phyloP scores from a whole-genome alignment of 2,113 vertebrate genomes.

The Etheostoma cragini region DNA sequence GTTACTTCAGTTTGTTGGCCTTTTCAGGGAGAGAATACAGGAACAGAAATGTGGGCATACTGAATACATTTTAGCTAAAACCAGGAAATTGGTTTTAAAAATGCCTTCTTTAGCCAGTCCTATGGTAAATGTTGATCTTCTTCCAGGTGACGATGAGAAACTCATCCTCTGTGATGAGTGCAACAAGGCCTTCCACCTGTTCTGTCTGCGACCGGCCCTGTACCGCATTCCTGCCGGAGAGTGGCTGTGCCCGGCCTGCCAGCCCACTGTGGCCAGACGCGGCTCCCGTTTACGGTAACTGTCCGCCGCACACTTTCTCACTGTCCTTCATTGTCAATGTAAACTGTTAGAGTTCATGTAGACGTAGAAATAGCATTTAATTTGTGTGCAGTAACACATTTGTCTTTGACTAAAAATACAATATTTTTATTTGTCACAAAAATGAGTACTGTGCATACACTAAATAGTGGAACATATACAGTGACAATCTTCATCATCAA shows the following conservation, averaged over 20 bases:
- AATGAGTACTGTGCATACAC: neutral
- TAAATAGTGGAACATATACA: no score
- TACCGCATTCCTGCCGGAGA: constrained; percentile 94
- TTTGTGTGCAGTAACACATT: neutral
- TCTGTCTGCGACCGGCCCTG: constrained; percentile 94
- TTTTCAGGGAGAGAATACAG: neutral
- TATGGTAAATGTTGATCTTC: neutral
- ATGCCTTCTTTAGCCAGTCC: neutral
- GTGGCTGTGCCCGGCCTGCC: constrained; percentile 96
- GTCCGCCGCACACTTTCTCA: neutral
- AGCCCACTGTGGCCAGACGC: constrained; percentile 91
- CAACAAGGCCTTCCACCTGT: constrained; percentile 98
- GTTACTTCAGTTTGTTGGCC: neutral
- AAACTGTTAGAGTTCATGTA: neutral
- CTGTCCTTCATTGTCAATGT: neutral
- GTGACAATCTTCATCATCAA: no score
- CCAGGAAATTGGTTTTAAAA: neutral
- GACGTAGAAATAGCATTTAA: neutral
- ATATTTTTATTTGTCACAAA: neutral
- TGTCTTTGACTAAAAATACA: neutral
- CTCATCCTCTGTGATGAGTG: constrained; percentile 97
- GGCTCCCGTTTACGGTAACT: constrained; percentile 90
- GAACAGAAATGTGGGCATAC: neutral
- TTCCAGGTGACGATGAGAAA: constrained; percentile 95
- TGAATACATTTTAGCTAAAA: neutral